Conservation (phyloP, 92 coral and sea anemone species). For the Parazoanthus swiftii region DNA sequence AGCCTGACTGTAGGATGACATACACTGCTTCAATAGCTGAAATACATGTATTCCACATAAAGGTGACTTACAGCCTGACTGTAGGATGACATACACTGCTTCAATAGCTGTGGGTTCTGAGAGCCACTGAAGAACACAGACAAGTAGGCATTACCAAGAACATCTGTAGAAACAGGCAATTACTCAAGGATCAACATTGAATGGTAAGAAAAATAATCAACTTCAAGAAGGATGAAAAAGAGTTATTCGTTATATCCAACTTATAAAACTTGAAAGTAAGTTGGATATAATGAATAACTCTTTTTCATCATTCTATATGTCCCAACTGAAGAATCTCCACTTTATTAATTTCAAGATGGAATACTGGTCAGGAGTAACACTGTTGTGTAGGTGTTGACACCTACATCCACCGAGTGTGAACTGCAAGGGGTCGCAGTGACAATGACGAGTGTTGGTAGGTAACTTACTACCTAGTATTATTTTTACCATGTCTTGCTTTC, state of each 20-base stretch:
- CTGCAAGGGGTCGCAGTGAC: background rate
- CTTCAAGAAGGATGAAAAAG: too few relatives aligned
- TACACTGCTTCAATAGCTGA: too few relatives aligned
- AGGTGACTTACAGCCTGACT: conserved; percentile 79
- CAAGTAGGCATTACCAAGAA: conserved; percentile 97
- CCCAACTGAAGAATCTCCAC: too few relatives aligned
- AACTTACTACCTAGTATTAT: too few relatives aligned
- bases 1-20: too few relatives aligned
- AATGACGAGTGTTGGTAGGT: background rate
- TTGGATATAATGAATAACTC: too few relatives aligned
- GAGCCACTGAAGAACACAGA: conserved; percentile 93
- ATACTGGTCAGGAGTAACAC: background rate
- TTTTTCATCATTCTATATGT: too few relatives aligned
- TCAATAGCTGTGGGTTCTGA: conserved; percentile 86
- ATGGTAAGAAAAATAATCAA: too few relatives aligned
- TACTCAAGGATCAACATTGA: background rate
- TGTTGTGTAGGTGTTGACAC: background rate
- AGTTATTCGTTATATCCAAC: too few relatives aligned
- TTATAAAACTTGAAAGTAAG: too few relatives aligned
- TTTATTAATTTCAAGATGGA: background rate
- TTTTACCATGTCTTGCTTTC: too few relatives aligned
- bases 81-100: conserved; percentile 96
- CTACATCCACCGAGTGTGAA: background rate
- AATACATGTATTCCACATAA: too few relatives aligned
- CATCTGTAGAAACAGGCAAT: conserved; percentile 53